Evolutionary conservation across 2,888 invertebrate species (phyloP), one percentile per base, ranked within the genome.

Genomic region (Standfussiana lucernea): DNA sequence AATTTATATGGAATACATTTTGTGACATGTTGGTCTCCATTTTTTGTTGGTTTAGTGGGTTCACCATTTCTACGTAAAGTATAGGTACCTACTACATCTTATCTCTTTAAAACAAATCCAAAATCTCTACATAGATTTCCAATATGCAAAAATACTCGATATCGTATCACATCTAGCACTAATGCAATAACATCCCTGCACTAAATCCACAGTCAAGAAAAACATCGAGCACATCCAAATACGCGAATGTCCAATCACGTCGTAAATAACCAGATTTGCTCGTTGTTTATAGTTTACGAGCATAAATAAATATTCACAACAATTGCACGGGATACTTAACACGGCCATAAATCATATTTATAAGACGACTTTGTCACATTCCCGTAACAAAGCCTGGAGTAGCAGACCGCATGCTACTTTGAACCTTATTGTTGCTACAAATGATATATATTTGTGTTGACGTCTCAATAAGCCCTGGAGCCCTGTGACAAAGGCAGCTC

Each of bases 301-400:
- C 92, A 93, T 93, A 95, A 96, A 96, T 96, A 96, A 96, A 96
- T 95, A 96, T 95, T 94, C 94, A 93, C 95, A 95, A 96, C 96
- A 96, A 96, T 96, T 95, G 96, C 94, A 93, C 92, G 92, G 95
- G 93, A 94, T 96, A 96, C 96, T 96, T 96, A 96, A 96, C 96
- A 95, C 94, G 93, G 77, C 83, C 88, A 95, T 96, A 96, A 95
- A 96, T 96, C 96, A 96, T 95, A 91, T 95, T 95, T 95, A 95
- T 96, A 96, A 95, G 95, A 94, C 91, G 96, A 96, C 94, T 95
- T 96, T 96, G 96, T 96, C 96, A 95, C 94, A 95, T 94, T 92
- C 93, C 91, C 90, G 92, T 93, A 93, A 95, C 94, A 94, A 94
- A 92, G 92, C 92, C 89, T 88, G 79, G 84, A 83, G 83, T 80